Base-by-base conservation (phyloP, 2,113 vertebrate genomes). In the Dicrurus megarhynchus region DNA sequence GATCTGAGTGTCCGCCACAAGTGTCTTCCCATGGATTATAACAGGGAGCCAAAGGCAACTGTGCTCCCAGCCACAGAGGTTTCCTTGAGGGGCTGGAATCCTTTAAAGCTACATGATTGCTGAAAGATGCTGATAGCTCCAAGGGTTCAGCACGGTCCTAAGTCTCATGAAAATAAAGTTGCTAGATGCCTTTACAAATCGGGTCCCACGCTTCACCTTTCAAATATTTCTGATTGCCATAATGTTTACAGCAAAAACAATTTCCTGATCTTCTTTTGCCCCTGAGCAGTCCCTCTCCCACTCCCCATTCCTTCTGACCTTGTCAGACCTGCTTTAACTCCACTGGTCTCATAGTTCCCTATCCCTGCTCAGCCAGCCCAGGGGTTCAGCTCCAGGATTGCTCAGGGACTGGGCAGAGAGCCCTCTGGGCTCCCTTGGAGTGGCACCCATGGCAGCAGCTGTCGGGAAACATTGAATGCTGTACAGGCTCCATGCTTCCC, bases 391-490 rank as follows among this genome's bases (percentile, higher is more conserved):
- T n/a, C 39, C 1, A 1, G 56, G 52, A 50, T 22, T 37, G 20
- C 69, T 35, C 27, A 4, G 44, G 65, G 42, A 13, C 27, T 1
- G 1, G 20, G 53, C 33, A 70, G 39, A 49, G 8, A 41, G 17
- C 20, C 6, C 8, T 8, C 9, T 0, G 1, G 82, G 28, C 37
- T 69, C 46, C n/a, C 50, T 22, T 15, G 68, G 35, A 32, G 53
- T 0, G 0, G 11, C 39, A 32, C 46, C 35, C 61, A 15, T 0
- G 6, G 83, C 67, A 75, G 52, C 41, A 53, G 46, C 71, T 2
- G 1, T 15, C 0, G 0, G 52, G 42, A 67, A 59, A 24, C 0
- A 0, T 2, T 1, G 3, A 41, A 44, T 12, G 1, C 10, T 10
- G 19, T 1, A 2, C 16, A 23, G 50, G 4, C 28, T 50, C 33